Evolutionary conservation across 2,888 invertebrate species (phyloP), one percentile per base, ranked within the genome.

Genomic region (Pyrocoelia pectoralis): DNA sequence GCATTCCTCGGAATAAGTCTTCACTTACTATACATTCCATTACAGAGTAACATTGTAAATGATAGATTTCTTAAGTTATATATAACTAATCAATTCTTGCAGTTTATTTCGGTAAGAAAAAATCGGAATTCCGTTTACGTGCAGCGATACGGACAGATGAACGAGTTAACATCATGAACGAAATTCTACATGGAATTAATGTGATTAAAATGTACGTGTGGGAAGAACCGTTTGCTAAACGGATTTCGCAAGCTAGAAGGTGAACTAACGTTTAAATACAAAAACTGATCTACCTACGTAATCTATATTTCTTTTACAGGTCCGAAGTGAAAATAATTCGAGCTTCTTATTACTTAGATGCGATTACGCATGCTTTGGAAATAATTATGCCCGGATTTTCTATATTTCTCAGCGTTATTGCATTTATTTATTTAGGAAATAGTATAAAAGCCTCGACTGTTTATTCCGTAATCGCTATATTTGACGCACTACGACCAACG

Each of bases 191-290:
- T 73, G 96, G 95, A 1, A 93, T 95, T 77, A 88, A 94, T 81
- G 94, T 97, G 0, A 93, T 97, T 70, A 97, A 97, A 83, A 96
- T 97, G 95, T 97, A 96, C 76, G 93, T 95, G 0, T 97, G 97
- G 93, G 97, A 97, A 78, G 88, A 88, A 73, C 92, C 95, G 0
- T 97, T 97, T 76, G 88, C 89, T 18, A 86, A 87, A 69, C 85
- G 95, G 63, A 90, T 97, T 1, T 87, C 84, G 15, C 72, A 84
- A 40, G 86, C 90, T 0, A 82, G 94, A 76, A 81, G 79, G 82
- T 85, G 29, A 14, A 17, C 18, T 10, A 48, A 48, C 19, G 10
- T 41, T n/a, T n/a, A 15, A 19, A 18, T 12, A 10, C 5, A 28
- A 14, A 28, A 28, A n/a, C 8, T 33, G 33, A 46, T 1, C 14